Evolutionary conservation across 2,113 vertebrate genomes (phyloP).

Genomic region (Odontophorus gujanensis): DNA sequence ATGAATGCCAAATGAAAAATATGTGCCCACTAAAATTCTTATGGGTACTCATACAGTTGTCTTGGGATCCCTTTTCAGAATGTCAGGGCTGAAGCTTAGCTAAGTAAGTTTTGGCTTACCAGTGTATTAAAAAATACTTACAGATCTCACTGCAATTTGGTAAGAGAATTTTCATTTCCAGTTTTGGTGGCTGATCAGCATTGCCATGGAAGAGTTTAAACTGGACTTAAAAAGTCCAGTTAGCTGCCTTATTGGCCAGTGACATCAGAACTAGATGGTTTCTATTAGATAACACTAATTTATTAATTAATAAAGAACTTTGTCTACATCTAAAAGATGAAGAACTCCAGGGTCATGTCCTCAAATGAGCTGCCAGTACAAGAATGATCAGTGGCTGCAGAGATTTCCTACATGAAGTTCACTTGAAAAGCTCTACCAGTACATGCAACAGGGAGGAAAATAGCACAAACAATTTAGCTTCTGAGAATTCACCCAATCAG

Average conservation of each 20-base stretch:
- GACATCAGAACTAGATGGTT: background rate
- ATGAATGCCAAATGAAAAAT: constrained; percentile 24
- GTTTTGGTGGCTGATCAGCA: background rate
- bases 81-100: background rate
- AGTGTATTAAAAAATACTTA: constrained; percentile 6
- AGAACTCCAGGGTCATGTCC: background rate
- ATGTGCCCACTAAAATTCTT: constrained; percentile 48
- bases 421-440: background rate
- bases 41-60: constrained; percentile 27
- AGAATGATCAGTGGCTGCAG: background rate
- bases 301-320: background rate
- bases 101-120: constrained; percentile 13
- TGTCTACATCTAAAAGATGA: background rate
- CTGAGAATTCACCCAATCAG: background rate
- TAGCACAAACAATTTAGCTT: background rate
- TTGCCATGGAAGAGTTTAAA: background rate
- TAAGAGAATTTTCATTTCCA: background rate
- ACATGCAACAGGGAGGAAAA: background rate
- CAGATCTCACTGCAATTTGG: background rate
- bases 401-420: background rate
- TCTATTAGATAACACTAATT: background rate
- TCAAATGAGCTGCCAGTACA: background rate
- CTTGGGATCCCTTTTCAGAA: constrained; percentile 44
- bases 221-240: background rate
- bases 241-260: background rate